Percentiles rank a stretch among this genome's conserved stretches.
Evolutionary conservation across 2,797 vertebrate species (phyloP).

Genomic region (Manis crassicaudata): DNA sequence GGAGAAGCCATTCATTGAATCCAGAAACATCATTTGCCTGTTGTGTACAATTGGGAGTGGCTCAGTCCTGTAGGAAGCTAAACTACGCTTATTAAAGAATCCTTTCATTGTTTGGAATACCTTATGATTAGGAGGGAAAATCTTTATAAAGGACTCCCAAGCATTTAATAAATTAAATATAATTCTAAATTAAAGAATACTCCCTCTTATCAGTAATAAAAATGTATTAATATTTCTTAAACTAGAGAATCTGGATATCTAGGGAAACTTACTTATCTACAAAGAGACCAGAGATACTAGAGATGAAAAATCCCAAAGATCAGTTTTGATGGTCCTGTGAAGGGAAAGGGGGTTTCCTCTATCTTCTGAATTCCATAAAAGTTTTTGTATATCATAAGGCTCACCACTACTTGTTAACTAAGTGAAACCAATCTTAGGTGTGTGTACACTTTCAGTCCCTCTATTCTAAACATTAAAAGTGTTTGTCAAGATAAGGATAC

Average conservation of each 20-base stretch:
- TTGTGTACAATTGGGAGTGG: not conserved
- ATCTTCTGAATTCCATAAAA: not conserved
- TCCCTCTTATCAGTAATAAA: not conserved
- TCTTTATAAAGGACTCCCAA: not conserved
- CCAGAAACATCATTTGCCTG: constrained; percentile 28
- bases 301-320: not conserved
- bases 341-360: not conserved
- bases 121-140: not conserved
- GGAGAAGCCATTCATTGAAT: constrained; percentile 4
- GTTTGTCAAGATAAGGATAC: not conserved
- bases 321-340: not conserved
- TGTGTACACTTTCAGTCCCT: not conserved
- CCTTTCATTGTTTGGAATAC: not conserved
- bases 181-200: constrained; percentile 4
- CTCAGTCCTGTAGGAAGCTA: not conserved
- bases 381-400: not conserved
- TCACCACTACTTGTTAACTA: not conserved
- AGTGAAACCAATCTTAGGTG: not conserved
- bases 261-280: not conserved
- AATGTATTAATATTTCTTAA: not conserved
- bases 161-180: not conserved
- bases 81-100: constrained; percentile 3
- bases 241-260: not conserved
- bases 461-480: not conserved
- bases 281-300: not conserved